Evolutionary conservation across 2,113 vertebrate species (phyloP).

Genomic region (Clarias gariepinus): DNA sequence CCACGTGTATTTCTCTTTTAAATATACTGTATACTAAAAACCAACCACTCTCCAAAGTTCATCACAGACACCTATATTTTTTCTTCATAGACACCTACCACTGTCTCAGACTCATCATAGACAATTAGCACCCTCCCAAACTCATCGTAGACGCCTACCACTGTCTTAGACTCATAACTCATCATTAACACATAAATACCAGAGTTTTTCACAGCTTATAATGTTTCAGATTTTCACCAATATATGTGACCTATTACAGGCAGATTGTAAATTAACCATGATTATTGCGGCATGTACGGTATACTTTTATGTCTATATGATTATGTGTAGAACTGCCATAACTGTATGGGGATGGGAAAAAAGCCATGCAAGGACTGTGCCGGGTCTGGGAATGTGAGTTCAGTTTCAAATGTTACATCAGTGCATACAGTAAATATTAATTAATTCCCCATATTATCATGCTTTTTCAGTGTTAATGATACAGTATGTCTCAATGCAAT

Average conservation of each 20-base stretch:
- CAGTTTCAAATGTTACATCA: not conserved
- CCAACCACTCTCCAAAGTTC: not conserved
- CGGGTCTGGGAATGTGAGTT: slow-evolving; percentile 73
- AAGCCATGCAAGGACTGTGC: slow-evolving; percentile 69
- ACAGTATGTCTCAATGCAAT: not conserved
- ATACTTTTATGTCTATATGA: not conserved
- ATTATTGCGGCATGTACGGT: too few species aligned
- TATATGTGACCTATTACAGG: too few species aligned
- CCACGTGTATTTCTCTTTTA: too few species aligned
- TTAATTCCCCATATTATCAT: too few species aligned
- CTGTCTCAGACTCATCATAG: not conserved
- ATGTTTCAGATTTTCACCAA: not conserved
- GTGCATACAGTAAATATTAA: too few species aligned
- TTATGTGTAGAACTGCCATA: slow-evolving; percentile 67
- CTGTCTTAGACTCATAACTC: not conserved
- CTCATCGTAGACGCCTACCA: not conserved
- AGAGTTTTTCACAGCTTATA: not conserved
- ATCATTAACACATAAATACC: not conserved
- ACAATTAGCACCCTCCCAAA: not conserved
- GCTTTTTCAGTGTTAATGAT: not conserved
- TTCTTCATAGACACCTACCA: not conserved
- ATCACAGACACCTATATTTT: not conserved
- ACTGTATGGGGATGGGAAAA: slow-evolving; percentile 71
- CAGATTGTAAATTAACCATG: not conserved
- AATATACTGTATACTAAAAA: not conserved